Percentiles rank a stretch among this genome's conserved stretches.
Conservation (phyloP, 2,797 vertebrate species). For the Sciurus vulgaris region DNA sequence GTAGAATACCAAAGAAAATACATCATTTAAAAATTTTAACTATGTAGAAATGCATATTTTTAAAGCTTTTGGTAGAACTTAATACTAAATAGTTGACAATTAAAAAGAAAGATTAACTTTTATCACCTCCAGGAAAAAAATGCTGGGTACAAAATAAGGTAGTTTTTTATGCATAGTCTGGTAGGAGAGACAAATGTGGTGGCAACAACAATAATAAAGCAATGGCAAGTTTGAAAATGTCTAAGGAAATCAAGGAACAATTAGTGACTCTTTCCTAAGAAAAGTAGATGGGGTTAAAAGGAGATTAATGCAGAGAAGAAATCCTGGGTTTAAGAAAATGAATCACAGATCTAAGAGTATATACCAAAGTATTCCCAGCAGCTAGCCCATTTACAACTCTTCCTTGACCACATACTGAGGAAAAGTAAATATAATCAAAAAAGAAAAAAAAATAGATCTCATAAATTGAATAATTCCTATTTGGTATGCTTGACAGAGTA, state of each 20-base stretch:
- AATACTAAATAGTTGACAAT: neutral
- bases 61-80: conserved; percentile 6
- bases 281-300: neutral
- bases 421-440: neutral
- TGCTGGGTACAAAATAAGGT: neutral
- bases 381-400: neutral
- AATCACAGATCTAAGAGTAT: neutral
- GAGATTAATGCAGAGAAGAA: neutral
- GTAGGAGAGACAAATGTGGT: neutral
- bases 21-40: neutral
- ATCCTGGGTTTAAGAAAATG: neutral
- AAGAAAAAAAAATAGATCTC: neutral
- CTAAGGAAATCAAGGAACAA: neutral
- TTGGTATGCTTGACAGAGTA: neutral
- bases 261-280: neutral
- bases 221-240: neutral
- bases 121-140: neutral
- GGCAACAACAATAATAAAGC: neutral
- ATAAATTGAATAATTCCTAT: neutral
- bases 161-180: neutral
- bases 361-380: neutral
- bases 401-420: neutral
- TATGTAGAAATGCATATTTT: neutral
- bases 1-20: neutral
- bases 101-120: conserved; percentile 30